Conservation (phyloP, 2,113 vertebrate genomes). For the Poecile atricapillus region DNA sequence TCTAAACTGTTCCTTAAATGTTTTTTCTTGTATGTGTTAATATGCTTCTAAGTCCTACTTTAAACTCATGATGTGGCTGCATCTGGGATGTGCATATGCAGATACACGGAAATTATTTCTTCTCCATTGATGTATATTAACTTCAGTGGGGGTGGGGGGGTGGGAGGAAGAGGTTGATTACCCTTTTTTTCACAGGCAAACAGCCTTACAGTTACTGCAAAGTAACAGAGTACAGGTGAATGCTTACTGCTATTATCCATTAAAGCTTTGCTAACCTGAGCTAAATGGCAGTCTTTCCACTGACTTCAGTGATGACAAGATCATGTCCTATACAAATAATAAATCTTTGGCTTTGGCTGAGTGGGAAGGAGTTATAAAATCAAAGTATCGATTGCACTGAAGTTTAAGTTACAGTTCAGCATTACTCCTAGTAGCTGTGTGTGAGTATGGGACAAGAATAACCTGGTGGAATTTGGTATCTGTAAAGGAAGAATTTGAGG, state of each 20-base stretch:
- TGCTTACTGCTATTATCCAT: background rate
- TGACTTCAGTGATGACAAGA: background rate
- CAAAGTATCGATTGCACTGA: background rate
- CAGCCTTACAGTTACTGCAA: background rate
- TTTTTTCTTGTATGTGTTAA: background rate
- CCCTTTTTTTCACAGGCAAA: background rate
- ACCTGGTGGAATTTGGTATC: background rate
- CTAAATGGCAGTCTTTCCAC: background rate
- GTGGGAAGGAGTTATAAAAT: background rate
- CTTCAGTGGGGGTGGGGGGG: too few species aligned
- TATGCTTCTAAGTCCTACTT: background rate
- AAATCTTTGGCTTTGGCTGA: background rate
- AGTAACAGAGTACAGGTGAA: background rate
- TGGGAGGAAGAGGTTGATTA: background rate
- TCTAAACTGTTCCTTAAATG: background rate
- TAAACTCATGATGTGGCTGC: background rate
- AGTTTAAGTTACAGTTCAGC: background rate
- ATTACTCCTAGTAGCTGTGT: background rate
- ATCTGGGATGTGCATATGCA: background rate
- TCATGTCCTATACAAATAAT: background rate
- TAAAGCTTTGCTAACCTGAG: background rate
- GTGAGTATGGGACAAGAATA: background rate
- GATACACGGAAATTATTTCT: background rate
- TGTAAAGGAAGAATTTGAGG: background rate
- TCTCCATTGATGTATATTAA: background rate